Conservation (phyloP, 2,797 vertebrate genomes). For the Chelmon rostratus region DNA sequence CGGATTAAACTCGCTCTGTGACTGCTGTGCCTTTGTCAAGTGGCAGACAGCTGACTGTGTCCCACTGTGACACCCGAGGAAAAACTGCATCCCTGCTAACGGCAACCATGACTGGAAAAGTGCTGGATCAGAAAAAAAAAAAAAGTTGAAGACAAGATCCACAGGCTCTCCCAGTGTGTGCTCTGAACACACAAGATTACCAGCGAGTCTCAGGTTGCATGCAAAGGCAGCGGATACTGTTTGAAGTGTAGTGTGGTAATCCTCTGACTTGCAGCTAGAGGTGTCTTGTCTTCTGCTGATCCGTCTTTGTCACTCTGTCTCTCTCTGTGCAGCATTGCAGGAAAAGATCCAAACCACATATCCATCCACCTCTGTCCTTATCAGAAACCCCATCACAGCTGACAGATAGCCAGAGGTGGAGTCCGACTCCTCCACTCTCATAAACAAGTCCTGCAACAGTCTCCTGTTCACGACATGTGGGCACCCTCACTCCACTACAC, state of each 20-base stretch:
- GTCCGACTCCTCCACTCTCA: constrained; percentile 22
- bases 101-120: constrained; percentile 54
- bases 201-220: constrained; percentile 60
- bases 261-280: constrained; percentile 26
- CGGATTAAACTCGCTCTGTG: constrained; percentile 31
- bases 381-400: constrained; percentile 33
- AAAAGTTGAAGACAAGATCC: constrained; percentile 37
- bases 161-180: constrained; percentile 32
- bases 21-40: constrained; percentile 31
- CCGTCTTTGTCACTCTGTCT: constrained; percentile 34
- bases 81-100: constrained; percentile 43
- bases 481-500: neutral
- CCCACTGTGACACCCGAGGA: constrained; percentile 37
- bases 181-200: constrained; percentile 54
- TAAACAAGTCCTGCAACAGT: constrained; percentile 47
- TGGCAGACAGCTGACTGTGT: constrained; percentile 17
- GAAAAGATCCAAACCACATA: constrained; percentile 33
- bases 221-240: constrained; percentile 23
- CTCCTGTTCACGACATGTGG: constrained; percentile 8
- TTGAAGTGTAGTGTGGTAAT: constrained; percentile 25
- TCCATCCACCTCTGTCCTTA: constrained; percentile 49
- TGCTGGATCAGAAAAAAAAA: constrained; percentile 29
- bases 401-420: constrained; percentile 67
- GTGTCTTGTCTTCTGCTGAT: constrained; percentile 35
- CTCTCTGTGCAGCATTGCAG: constrained; percentile 24